Evolutionary conservation across 2,797 vertebrate genomes (phyloP), one percentile per base, ranked within the genome.

Genomic region (Danionella dracula): DNA sequence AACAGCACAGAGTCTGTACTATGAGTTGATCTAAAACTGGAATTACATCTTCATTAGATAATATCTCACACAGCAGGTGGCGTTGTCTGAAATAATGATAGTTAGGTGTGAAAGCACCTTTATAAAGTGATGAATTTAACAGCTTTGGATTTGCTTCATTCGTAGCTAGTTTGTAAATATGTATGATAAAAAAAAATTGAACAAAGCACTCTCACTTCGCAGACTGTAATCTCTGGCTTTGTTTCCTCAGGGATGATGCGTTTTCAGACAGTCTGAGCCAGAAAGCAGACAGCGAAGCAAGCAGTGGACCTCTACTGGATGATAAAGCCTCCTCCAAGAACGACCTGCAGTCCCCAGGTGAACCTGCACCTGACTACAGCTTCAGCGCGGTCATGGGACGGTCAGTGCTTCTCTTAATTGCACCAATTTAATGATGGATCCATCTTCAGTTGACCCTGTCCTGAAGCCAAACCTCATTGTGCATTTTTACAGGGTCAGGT

Each of bases 181-280:
- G n/a, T n/a, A n/a, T 27, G 23, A 27, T 27, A 27, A 27, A 27
- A 27, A 6, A 27, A 27, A 3, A 27, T 27, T 6, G 3, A 27
- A 27, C 23, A 27, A 27, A 27, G 3, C 23, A 3, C 23, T 3
- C 23, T 3, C 23, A 3, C 3, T 27, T 27, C 3, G 6, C 6
- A 6, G 6, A 3, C 6, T 3, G 38, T 42, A 31, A 42, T 31
- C 5, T 57, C 13, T 46, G 17, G 34, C 17, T 60, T 13, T 31
- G 17, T 34, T 51, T 72, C 48, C 54, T 58, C 53, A 99, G 96
- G 87, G 96, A 99, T 1, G 96, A 99, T 32, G 95, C 96, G 0
- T 98, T 99, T 84, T 99, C 96, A 0, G 96, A 99, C 86, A 98
- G 90, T 80, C 89, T 99, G 71, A 99, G 96, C 73, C 96, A 99